Conservation (phyloP, 2,113 vertebrate genomes). For the Engraulis encrasicolus region DNA sequence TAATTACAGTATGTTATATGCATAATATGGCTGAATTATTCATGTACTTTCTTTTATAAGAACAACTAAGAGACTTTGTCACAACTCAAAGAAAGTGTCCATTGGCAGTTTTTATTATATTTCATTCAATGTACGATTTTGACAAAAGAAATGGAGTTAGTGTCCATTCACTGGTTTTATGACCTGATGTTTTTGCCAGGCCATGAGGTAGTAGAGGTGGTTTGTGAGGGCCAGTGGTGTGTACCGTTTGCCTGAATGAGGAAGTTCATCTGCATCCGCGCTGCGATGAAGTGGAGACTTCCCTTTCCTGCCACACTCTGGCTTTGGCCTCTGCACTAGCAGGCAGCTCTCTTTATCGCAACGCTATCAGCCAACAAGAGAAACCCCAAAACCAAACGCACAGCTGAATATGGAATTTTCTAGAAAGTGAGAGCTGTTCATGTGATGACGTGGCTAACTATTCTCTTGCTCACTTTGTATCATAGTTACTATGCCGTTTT, state of each 20-base stretch:
- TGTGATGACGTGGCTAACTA: background rate
- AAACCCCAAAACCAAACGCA: background rate
- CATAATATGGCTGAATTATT: too few relatives aligned
- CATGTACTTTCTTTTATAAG: too few relatives aligned
- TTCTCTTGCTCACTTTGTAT: background rate
- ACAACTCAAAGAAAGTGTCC: too few relatives aligned
- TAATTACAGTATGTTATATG: too few relatives aligned
- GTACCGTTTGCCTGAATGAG: background rate
- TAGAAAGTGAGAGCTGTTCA: background rate
- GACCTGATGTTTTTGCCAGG: background rate
- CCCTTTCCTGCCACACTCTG: conserved; percentile 14
- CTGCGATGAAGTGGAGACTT: background rate
- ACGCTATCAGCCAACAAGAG: background rate
- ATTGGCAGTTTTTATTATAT: too few relatives aligned
- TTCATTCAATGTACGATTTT: too few relatives aligned
- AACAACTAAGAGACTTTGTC: too few relatives aligned
- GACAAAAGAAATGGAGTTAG: too few relatives aligned
- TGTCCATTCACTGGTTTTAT: background rate
- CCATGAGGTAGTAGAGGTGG: background rate
- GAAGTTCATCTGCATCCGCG: background rate
- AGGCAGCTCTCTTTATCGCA: background rate
- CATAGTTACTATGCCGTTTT: background rate
- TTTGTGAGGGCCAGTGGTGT: background rate
- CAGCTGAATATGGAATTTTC: background rate
- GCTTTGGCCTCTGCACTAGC: background rate